phyloP scores from a whole-genome alignment of 2,113 vertebrate species.

The Stomatorhinus ivindoensis region DNA sequence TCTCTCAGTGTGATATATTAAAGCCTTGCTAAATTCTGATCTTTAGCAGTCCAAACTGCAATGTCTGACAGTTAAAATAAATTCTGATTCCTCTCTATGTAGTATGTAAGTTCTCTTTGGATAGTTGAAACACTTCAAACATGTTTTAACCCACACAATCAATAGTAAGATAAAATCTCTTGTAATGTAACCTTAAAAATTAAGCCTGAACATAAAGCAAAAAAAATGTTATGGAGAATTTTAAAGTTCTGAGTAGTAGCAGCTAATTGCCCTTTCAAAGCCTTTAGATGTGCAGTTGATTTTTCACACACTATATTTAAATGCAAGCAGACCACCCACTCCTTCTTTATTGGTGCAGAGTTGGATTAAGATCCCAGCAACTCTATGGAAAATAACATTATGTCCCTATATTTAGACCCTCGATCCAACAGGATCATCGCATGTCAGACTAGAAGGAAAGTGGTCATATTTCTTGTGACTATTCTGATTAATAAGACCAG shows the following conservation, averaged over 20 bases:
- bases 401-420: constrained; percentile 12
- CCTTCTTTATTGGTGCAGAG: constrained; percentile 16
- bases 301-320: constrained; percentile 20
- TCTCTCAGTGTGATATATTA: not conserved
- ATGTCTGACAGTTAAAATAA: not conserved
- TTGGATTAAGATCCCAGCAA: constrained; percentile 28
- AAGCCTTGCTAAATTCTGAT: not conserved
- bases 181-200: not conserved
- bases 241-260: not conserved
- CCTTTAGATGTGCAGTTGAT: constrained; percentile 15
- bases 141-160: not conserved
- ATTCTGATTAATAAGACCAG: not conserved
- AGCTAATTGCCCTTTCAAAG: constrained; percentile 15
- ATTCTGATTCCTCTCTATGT: not conserved
- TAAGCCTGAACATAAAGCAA: not conserved
- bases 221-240: not conserved
- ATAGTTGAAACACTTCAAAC: not conserved
- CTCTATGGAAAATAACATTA: constrained; percentile 18
- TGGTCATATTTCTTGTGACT: not conserved
- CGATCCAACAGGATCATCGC: constrained; percentile 5
- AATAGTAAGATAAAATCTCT: not conserved
- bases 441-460: constrained; percentile 2
- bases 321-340: constrained; percentile 22
- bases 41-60: not conserved
- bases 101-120: not conserved